Conservation (phyloP, 2,888 invertebrate genomes). For the Cabera pusaria region DNA sequence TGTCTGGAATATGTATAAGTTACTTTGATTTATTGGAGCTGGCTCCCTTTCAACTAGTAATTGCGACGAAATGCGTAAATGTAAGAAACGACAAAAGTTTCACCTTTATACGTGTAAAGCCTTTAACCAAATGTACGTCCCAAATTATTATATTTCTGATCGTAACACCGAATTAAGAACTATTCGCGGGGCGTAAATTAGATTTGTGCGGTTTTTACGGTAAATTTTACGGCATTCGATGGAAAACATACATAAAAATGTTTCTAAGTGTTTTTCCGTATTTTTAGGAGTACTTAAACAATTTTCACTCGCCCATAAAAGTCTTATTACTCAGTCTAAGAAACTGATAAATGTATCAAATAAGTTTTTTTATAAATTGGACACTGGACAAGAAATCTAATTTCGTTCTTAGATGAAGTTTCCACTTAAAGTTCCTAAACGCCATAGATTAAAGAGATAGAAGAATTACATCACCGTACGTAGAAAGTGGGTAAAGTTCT, state of each 20-base stretch:
- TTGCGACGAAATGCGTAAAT: slow-evolving; percentile 66
- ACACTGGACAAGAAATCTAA: slow-evolving; percentile 21
- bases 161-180: slow-evolving; percentile 32
- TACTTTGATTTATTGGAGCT: slow-evolving; percentile 63
- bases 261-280: slow-evolving; percentile 27
- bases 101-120: slow-evolving; percentile 28
- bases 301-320: slow-evolving; percentile 11
- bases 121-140: slow-evolving; percentile 21
- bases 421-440: slow-evolving; percentile 46
- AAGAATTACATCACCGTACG: slow-evolving; percentile 64
- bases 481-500: slow-evolving; percentile 63
- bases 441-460: slow-evolving; percentile 58
- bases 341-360: too few species aligned
- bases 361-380: not conserved
- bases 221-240: slow-evolving; percentile 30
- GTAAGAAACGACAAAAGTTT: slow-evolving; percentile 51
- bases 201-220: slow-evolving; percentile 29
- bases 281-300: slow-evolving; percentile 22
- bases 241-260: slow-evolving; percentile 33
- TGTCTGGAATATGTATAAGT: slow-evolving; percentile 59
- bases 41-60: slow-evolving; percentile 72
- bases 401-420: slow-evolving; percentile 32
- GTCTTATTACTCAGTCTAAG: not conserved
- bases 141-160: slow-evolving; percentile 28
- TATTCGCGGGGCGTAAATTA: slow-evolving; percentile 29